Percentiles rank a stretch among this genome's conserved stretches.
Evolutionary conservation across 2,113 vertebrate species (phyloP).

Genomic region (Lagopus muta): DNA sequence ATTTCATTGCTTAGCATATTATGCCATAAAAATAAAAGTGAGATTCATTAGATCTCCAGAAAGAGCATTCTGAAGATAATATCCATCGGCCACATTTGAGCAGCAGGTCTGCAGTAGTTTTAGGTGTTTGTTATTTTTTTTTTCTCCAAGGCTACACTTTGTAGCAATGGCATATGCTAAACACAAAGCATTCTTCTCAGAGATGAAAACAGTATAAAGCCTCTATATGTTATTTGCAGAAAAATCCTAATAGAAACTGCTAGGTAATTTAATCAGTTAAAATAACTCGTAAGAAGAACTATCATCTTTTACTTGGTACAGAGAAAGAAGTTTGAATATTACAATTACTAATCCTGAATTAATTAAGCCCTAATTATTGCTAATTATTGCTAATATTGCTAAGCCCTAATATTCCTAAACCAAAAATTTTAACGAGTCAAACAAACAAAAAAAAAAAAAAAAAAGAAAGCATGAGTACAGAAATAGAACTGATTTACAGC

Average conservation of each 20-base stretch:
- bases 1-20: background rate
- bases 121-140: background rate
- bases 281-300: background rate
- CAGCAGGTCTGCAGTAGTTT: background rate
- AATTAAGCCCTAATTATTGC: background rate
- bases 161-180: background rate
- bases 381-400: background rate
- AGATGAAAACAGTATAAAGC: background rate
- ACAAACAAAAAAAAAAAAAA: background rate
- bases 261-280: background rate
- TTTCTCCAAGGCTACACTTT: background rate
- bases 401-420: background rate
- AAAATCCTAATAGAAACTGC: background rate
- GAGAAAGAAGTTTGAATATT: background rate
- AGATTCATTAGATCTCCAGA: background rate
- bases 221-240: background rate
- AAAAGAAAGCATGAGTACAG: background rate
- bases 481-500: background rate
- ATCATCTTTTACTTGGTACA: background rate
- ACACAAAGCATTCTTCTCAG: background rate
- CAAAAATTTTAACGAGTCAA: background rate
- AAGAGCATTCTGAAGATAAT: background rate
- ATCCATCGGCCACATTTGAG: background rate
- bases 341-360: background rate
- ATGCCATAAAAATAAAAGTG: background rate